Percentiles rank a stretch among this genome's conserved stretches.
Conservation (phyloP, 2,797 vertebrate species). For the Platalea minor region DNA sequence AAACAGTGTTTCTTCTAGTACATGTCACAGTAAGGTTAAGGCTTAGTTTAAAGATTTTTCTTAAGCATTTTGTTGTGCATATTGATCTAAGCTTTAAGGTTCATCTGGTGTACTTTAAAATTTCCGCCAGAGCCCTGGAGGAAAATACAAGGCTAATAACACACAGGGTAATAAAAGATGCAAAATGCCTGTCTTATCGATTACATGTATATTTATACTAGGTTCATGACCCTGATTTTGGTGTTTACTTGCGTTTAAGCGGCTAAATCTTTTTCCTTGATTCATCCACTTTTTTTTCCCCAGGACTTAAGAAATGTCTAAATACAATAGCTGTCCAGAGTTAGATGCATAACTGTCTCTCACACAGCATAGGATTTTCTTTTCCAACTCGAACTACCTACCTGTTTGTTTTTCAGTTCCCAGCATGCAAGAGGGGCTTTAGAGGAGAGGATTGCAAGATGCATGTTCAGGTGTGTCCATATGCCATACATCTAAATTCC, state of each 20-base stretch:
- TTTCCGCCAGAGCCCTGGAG: neutral
- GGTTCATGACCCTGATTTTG: neutral
- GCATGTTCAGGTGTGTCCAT: neutral
- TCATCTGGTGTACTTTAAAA: neutral
- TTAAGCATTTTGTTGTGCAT: neutral
- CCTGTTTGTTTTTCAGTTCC: neutral
- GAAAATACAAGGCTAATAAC: neutral
- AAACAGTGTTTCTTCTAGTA: neutral
- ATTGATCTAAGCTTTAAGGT: neutral
- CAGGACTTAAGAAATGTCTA: neutral
- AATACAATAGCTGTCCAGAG: neutral
- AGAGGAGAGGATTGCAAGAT: neutral
- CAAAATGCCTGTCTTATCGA: neutral
- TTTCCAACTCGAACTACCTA: neutral
- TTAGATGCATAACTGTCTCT: neutral
- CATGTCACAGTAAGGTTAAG: neutral
- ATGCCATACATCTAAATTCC: neutral
- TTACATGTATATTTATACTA: neutral
- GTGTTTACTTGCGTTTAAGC: neutral
- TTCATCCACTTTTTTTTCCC: neutral
- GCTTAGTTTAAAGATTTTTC: neutral
- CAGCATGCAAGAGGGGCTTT: neutral
- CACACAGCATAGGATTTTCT: neutral
- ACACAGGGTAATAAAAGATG: neutral
- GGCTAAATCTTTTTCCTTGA: neutral